These are phyloP conservation scores for Hemicrepidius hirtus DNA, from an alignment of 2,888 invertebrate genomes.

Conservation along the genomic window DNA sequence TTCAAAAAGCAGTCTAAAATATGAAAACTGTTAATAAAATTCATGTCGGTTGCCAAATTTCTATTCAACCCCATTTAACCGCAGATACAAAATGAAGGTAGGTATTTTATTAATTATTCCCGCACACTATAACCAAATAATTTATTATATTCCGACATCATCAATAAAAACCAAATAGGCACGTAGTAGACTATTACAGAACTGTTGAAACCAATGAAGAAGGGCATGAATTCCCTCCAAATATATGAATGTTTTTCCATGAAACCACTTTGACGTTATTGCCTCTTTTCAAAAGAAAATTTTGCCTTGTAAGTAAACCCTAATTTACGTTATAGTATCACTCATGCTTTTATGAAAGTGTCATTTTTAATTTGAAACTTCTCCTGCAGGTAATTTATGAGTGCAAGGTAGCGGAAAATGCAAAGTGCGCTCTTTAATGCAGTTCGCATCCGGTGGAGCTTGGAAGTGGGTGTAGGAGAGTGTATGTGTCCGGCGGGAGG, in stretches of 20 bases:
- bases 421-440: conserved; percentile 29
- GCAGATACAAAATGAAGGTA: too few relatives aligned
- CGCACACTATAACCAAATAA: too few relatives aligned
- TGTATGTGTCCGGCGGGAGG: conserved; percentile 55
- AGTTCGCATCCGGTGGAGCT: conserved; percentile 22
- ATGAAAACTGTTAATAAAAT: conserved; percentile 12
- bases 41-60: neutral
- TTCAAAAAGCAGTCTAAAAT: conserved; percentile 21
- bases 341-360: neutral
- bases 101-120: too few relatives aligned
- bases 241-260: too few relatives aligned
- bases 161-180: too few relatives aligned
- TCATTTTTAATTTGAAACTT: conserved; percentile 14
- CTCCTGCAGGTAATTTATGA: conserved; percentile 4
- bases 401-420: conserved; percentile 6
- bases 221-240: too few relatives aligned
- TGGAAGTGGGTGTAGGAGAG: conserved; percentile 49
- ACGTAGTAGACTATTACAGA: too few relatives aligned
- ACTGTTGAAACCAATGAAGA: too few relatives aligned
- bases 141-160: too few relatives aligned
- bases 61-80: too few relatives aligned
- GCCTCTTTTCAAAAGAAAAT: too few relatives aligned
- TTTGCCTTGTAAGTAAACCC: neutral
- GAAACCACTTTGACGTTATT: neutral
- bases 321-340: neutral